Base-by-base conservation (phyloP, 2,888 invertebrate genomes). In the Papilio demoleus region DNA sequence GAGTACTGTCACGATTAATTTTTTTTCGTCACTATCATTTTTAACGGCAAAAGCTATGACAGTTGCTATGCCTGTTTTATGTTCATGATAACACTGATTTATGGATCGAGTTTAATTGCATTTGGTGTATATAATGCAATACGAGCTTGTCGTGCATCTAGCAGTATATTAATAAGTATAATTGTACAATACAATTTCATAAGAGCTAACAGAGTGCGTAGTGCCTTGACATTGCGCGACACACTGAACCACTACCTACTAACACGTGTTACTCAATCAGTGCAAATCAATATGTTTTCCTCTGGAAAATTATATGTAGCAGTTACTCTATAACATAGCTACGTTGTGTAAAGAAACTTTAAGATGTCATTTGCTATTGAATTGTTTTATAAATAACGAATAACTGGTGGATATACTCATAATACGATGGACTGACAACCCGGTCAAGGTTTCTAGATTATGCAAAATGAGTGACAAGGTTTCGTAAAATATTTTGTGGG, bases 171-270 rank as follows among this genome's bases (percentile, higher is more conserved):
- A 88, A 88, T 87, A 88, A 31, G 53, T 17, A 82, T 84, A 84
- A 86, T 85, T 88, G 85, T 86, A 88, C 86, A 89, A 87, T 86
- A 79, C 79, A 76, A 78, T 90, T 90, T 85, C 86, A 88, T 90
- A 89, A 90, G 77, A 77, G 77, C 72, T 70, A 76, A 78, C 78
- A 79, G 81, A 77, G 47, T 27, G 50, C 27, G 50, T 9, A 14
- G 53, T 17, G 87, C 92, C 92, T 92, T 92, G 92, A 91, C 92
- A 91, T 90, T 92, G 92, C 81, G 83, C 88, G 82, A 86, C 84
- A 85, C 84, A 84, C 78, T 87, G 86, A 85, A 86, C 88, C 77
- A 47, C 47, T 47, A 22, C 86, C 88, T 77, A 22, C 47, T 47
- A 14, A 90, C 92, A 89, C 90, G 90, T 60, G 84, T 89, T 85